phyloP scores from a whole-genome alignment of 2,113 vertebrate genomes.

The Oryzias celebensis region DNA sequence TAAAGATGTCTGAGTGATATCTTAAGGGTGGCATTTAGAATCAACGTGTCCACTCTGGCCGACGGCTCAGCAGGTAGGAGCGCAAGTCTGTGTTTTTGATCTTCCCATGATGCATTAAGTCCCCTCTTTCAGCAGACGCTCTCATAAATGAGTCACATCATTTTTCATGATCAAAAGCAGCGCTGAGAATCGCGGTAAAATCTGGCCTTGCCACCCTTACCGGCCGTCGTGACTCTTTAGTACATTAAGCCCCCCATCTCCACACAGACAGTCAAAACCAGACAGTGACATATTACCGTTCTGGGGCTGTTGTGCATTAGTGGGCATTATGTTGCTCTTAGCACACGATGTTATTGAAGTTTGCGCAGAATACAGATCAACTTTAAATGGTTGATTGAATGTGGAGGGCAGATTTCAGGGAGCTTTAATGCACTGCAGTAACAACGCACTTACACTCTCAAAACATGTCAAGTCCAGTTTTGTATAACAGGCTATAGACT shows the following conservation, averaged over 20 bases:
- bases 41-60: conserved; percentile 40
- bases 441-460: neutral
- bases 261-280: conserved; percentile 41
- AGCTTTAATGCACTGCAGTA: neutral
- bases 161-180: conserved; percentile 43
- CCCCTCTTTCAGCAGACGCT: conserved; percentile 49
- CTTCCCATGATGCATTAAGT: conserved; percentile 64
- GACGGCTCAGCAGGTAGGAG: conserved; percentile 5
- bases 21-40: conserved; percentile 30
- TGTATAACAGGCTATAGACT: too few relatives aligned
- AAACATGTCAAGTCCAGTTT: neutral
- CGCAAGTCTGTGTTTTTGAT: conserved; percentile 59
- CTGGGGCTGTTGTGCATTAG: conserved; percentile 49
- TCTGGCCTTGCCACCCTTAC: conserved; percentile 6
- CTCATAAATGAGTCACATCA: conserved; percentile 50
- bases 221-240: conserved; percentile 39
- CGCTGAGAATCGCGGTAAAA: conserved; percentile 37
- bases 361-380: conserved; percentile 50
- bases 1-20: conserved; percentile 19
- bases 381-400: conserved; percentile 11
- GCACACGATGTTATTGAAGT: conserved; percentile 37
- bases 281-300: conserved; percentile 39
- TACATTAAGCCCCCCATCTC: conserved; percentile 50
- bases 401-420: neutral
- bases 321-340: conserved; percentile 49